Percentiles rank a stretch among this genome's conserved stretches.
Conservation (phyloP, 1,140 invertebrate genomes). For the Ceratosolen solmsi region DNA sequence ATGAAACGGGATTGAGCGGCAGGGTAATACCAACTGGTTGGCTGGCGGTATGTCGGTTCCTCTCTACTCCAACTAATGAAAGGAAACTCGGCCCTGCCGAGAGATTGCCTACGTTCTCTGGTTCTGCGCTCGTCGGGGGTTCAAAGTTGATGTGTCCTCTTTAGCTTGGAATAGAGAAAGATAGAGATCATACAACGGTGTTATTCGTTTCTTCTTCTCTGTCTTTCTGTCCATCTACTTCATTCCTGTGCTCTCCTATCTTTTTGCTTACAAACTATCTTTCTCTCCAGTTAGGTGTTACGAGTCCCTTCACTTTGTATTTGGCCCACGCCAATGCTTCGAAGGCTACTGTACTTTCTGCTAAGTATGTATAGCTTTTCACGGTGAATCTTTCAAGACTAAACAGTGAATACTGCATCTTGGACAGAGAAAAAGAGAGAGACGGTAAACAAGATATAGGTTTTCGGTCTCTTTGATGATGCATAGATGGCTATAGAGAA, state of each 20-base stretch:
- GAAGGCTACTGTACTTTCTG: neutral
- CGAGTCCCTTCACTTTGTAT: neutral
- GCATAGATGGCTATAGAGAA: neutral
- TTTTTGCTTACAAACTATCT: neutral
- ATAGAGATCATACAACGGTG: constrained; percentile 31
- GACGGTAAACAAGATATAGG: neutral
- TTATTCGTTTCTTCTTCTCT: neutral
- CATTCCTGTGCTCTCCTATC: neutral
- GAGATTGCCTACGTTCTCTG: constrained; percentile 59
- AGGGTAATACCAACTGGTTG: constrained; percentile 59
- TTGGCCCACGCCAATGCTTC: neutral
- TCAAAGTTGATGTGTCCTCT: constrained; percentile 70
- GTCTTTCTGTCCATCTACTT: neutral
- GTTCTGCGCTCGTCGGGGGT: constrained; percentile 50
- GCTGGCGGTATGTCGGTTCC: constrained; percentile 54
- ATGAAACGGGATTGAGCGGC: constrained; percentile 53
- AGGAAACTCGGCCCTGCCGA: constrained; percentile 67
- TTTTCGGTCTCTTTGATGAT: constrained; percentile 39
- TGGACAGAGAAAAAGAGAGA: constrained; percentile 44
- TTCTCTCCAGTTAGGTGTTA: neutral
- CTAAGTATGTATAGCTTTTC: constrained; percentile 43
- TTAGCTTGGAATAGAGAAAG: constrained; percentile 50
- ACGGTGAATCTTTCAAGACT: constrained; percentile 52
- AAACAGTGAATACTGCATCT: constrained; percentile 51
- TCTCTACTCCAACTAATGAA: constrained; percentile 72